Base-by-base conservation (phyloP, 2,888 invertebrate genomes). In the Stictocephala bisonia region DNA sequence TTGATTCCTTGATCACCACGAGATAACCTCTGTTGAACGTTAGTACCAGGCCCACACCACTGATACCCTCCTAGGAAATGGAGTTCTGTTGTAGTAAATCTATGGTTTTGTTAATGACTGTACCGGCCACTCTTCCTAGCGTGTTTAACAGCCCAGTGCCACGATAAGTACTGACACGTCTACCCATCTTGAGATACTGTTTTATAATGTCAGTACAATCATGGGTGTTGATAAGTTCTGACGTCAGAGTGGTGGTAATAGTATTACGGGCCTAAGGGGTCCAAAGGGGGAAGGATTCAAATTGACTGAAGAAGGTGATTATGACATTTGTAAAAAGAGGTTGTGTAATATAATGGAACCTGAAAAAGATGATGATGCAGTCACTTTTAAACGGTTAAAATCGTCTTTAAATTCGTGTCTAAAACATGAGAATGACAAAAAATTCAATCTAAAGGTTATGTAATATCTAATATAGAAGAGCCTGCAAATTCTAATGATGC, bases 21-120 rank as follows among this genome's bases (percentile, higher is more conserved):
- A 29, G 27, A 2, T 56, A 56, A 29, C 18, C 56, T 56, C n/a
- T 4, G 9, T 29, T 31, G 27, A 2, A 56, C 2, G 18, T 56
- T 29, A 6, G 20, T 56, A 7, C 31, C 56, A 4, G 56, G 29
- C 6, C 56, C 56, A 29, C 56, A 29, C 27, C 31, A 56, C 22
- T 56, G 56, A 29, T 31, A 56, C n/a, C 31, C n/a, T n/a, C n/a
- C 56, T 15, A 15, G 50, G 27, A 50, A 26, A 15, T 48, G 51
- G 44, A 68, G 27, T 29, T 48, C 68, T 15, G 20, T 20, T 29
- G 51, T 48, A 51, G 27, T n/a, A 68, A n/a, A n/a, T n/a, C n/a
- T n/a, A n/a, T n/a, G n/a, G n/a, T n/a, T n/a, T n/a, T n/a, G n/a
- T n/a, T n/a, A n/a, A n/a, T n/a, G n/a, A n/a, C n/a, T n/a, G n/a